Evolutionary conservation across 2,113 vertebrate genomes (phyloP).

Genomic region (Otolemur garnettii): DNA sequence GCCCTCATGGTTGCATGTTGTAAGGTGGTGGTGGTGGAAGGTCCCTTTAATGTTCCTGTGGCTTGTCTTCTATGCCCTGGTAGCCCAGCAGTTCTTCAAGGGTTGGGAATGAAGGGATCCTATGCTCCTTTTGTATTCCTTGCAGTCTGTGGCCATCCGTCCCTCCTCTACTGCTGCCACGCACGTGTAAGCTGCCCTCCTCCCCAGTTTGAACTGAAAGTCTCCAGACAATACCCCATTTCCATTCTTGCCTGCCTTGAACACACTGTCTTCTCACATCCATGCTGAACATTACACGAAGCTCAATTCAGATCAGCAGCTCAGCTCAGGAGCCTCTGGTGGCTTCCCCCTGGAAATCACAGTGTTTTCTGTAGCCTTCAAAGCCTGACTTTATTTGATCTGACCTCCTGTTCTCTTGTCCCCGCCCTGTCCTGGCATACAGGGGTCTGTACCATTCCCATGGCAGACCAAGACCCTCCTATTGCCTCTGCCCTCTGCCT

Average conservation of each 20-base stretch:
- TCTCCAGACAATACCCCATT: neutral
- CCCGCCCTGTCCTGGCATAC: neutral
- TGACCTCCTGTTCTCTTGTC: neutral
- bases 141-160: too few species aligned
- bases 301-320: neutral
- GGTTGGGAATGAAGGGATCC: neutral
- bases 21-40: neutral
- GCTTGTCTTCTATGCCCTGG: neutral
- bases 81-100: neutral
- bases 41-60: neutral
- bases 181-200: too few species aligned
- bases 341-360: neutral
- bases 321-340: neutral
- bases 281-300: neutral
- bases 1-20: neutral
- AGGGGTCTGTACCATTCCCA: neutral
- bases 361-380: neutral
- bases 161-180: accelerated
- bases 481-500: neutral
- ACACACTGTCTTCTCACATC: neutral
- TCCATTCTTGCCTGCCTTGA: neutral
- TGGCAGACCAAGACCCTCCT: neutral
- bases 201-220: neutral
- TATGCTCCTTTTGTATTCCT: neutral
- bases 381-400: neutral